Evolutionary conservation across 2,888 invertebrate species (phyloP), one percentile per base, ranked within the genome.

Genomic region (Rapana venosa): DNA sequence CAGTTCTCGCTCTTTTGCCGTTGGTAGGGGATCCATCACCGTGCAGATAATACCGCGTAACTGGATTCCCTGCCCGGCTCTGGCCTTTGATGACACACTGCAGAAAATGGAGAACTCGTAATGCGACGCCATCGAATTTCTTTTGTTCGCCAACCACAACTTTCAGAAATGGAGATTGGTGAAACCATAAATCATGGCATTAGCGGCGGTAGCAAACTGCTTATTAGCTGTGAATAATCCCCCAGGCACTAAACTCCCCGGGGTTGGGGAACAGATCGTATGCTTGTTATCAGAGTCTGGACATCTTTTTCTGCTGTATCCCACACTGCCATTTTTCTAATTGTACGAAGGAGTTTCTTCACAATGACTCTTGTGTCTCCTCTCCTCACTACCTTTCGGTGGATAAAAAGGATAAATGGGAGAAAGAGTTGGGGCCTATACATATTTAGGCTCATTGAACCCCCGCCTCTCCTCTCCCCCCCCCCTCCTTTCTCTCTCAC

Each of bases 121-220:
- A 87, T 70, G 74, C 74, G 61, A 47, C 74, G 74, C 87, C 87
- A 47, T 74, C 74, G 74, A 87, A 87, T 87, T 87, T 87, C 87
- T 87, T 87, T 87, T 87, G 74, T 87, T 87, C 74, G 74, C 70
- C 35, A 87, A 70, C 87, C 87, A 47, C 87, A 87, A 74, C 74
- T 87, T 74, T 74, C 20, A 47, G 47, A 61, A 35, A 30, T 74
- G 70, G 87, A 74, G 87, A 61, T 66, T 20, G 61, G 86, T 58
- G 86, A 86, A 86, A 61, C 86, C 86, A 86, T 86, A 86, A 56
- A 86, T 86, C 86, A 86, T 86, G 86, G 61, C n/a, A 86, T 86
- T 86, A 56, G 32, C 61, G 84, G 56, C 32, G 32, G 35, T 15
- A 32, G 86, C 86, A 86, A 86, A 61, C 86, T 66, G 86, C 86